Conservation (phyloP, 2,888 invertebrate genomes). For the Magallana nippona region DNA sequence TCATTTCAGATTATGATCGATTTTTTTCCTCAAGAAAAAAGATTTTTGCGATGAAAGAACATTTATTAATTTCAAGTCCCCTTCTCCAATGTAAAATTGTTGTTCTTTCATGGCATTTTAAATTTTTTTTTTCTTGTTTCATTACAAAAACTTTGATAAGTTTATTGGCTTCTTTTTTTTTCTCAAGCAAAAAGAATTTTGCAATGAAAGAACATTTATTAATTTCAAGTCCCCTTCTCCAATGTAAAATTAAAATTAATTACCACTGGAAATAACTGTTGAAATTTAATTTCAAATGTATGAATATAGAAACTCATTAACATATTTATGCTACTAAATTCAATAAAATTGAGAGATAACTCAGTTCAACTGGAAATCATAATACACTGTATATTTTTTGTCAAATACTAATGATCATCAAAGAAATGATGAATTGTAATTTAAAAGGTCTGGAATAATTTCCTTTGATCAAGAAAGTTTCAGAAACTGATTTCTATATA, state of each 20-base stretch:
- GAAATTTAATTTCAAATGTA: conserved; percentile 12
- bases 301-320: not conserved
- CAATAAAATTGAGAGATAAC: no score
- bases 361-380: no score
- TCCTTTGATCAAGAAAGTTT: no score
- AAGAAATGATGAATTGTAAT: no score
- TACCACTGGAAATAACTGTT: conserved; percentile 32
- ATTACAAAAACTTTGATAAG: no score
- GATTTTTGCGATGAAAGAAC: not conserved
- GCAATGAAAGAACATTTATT: not conserved
- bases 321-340: not conserved
- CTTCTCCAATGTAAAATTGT: not conserved
- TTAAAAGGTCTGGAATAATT: no score
- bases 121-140: not conserved
- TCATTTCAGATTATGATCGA: not conserved
- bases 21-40: no score
- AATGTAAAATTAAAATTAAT: not conserved
- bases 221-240: not conserved
- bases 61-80: not conserved
- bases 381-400: no score
- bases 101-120: not conserved
- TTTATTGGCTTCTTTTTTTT: no score
- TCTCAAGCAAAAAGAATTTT: not conserved
- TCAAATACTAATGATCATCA: no score
- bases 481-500: no score